Conservation (phyloP, 1,140 invertebrate species). For the Temnothorax longispinosus region DNA sequence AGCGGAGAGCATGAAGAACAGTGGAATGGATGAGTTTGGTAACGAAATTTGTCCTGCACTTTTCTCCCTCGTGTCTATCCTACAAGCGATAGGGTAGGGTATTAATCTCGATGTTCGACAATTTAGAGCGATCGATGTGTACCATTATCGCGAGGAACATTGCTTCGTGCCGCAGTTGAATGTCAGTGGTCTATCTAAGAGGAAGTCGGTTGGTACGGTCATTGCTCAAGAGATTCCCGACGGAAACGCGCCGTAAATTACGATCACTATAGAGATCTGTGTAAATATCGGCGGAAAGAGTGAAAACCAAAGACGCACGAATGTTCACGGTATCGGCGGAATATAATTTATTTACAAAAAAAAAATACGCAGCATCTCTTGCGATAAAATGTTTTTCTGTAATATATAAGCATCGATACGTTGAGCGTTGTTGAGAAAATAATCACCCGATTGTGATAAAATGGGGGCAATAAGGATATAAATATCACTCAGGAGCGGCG, state of each 20-base stretch:
- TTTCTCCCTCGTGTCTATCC: slow-evolving; percentile 29
- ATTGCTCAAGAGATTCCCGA: slow-evolving; percentile 41
- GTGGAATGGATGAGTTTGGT: slow-evolving; percentile 34
- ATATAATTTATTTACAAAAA: not conserved
- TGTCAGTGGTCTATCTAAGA: slow-evolving; percentile 45
- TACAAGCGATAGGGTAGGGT: not conserved
- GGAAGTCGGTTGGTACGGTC: slow-evolving; percentile 23
- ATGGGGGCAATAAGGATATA: slow-evolving; percentile 41
- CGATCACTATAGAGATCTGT: not conserved
- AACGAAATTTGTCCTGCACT: slow-evolving; percentile 54
- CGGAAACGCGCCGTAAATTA: slow-evolving; percentile 33
- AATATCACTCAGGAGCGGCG: not conserved
- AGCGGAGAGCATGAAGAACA: not conserved
- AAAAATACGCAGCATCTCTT: not conserved
- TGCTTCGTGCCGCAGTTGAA: slow-evolving; percentile 42
- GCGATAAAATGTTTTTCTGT: not conserved
- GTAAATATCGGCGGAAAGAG: not conserved
- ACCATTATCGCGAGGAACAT: slow-evolving; percentile 52
- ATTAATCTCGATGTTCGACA: slow-evolving; percentile 40
- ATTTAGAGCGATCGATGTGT: slow-evolving; percentile 56
- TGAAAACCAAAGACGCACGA: not conserved
- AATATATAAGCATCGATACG: not conserved
- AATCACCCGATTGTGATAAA: slow-evolving; percentile 36
- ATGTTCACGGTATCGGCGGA: not conserved
- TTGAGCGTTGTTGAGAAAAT: slow-evolving; percentile 4